Conservation (phyloP, 2,888 invertebrate species). For the Patella depressa region DNA sequence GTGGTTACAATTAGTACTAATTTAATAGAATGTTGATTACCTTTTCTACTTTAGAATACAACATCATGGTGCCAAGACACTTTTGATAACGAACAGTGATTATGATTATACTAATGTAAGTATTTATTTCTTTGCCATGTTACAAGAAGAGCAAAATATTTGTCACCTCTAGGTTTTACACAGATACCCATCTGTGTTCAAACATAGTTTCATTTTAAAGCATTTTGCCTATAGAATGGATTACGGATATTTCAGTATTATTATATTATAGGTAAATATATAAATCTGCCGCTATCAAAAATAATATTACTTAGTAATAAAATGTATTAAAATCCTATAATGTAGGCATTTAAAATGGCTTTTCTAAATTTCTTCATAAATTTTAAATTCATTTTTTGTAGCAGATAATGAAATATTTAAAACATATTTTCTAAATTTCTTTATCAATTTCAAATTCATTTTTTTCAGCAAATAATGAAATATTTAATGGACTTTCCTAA, state of each 20-base stretch:
- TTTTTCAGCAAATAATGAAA: slow-evolving; percentile 44
- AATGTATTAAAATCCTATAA: not conserved
- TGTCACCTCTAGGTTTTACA: slow-evolving; percentile 69
- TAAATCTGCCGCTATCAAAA: too few relatives aligned
- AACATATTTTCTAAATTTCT: too few relatives aligned
- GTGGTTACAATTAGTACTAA: too few relatives aligned
- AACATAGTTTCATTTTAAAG: too few relatives aligned
- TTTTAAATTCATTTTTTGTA: slow-evolving; percentile 25
- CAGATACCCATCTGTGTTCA: too few relatives aligned
- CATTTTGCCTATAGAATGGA: too few relatives aligned
- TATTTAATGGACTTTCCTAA: slow-evolving; percentile 40
- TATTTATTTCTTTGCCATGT: slow-evolving; percentile 21
- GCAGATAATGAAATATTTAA: slow-evolving; percentile 45
- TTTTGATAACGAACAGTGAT: slow-evolving; percentile 96
- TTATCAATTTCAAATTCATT: not conserved
- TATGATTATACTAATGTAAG: slow-evolving; percentile 88
- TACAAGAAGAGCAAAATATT: slow-evolving; percentile 94
- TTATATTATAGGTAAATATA: too few relatives aligned
- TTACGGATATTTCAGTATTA: too few relatives aligned
- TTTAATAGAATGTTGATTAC: too few relatives aligned
- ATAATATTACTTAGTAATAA: not conserved
- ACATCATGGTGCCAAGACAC: slow-evolving; percentile 92
- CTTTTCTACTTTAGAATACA: slow-evolving; percentile 77
- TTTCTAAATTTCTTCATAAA: too few relatives aligned
- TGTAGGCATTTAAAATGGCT: not conserved